Conservation (phyloP, 2,888 invertebrate genomes). For the Polymixis lichenea region DNA sequence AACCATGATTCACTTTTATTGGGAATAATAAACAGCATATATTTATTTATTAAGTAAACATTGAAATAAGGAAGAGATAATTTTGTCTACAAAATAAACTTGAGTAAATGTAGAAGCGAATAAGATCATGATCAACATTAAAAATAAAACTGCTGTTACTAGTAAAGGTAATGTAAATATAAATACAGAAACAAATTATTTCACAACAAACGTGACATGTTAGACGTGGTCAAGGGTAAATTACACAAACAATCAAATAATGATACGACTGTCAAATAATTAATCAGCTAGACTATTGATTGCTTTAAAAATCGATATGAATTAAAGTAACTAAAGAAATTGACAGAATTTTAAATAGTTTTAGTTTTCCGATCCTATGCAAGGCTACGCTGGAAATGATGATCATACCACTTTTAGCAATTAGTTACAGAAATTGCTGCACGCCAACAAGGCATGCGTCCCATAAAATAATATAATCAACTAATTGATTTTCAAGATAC, state of each 20-base stretch:
- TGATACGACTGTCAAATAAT: not conserved
- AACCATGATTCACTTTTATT: not conserved
- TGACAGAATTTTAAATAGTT: not conserved
- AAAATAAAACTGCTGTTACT: not conserved
- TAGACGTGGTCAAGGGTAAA: not conserved
- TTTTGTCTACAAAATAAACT: not conserved
- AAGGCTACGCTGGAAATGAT: not conserved
- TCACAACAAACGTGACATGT: not conserved
- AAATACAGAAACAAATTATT: not conserved
- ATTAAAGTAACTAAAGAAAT: not conserved
- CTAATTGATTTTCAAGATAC: constrained; percentile 36
- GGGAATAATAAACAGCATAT: not conserved
- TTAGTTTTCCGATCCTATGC: not conserved
- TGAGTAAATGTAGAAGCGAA: not conserved
- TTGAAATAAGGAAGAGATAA: no score
- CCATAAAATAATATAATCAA: constrained; percentile 28
- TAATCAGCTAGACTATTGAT: not conserved
- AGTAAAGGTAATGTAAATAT: not conserved
- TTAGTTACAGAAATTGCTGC: not conserved
- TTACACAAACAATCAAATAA: constrained; percentile 10
- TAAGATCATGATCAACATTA: not conserved
- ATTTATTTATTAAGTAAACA: not conserved
- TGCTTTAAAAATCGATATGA: not conserved
- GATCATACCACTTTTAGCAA: not conserved
- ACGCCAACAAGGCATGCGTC: no score